phyloP scores from a whole-genome alignment of 1,140 invertebrate species.

The Hylaeus volcanicus region DNA sequence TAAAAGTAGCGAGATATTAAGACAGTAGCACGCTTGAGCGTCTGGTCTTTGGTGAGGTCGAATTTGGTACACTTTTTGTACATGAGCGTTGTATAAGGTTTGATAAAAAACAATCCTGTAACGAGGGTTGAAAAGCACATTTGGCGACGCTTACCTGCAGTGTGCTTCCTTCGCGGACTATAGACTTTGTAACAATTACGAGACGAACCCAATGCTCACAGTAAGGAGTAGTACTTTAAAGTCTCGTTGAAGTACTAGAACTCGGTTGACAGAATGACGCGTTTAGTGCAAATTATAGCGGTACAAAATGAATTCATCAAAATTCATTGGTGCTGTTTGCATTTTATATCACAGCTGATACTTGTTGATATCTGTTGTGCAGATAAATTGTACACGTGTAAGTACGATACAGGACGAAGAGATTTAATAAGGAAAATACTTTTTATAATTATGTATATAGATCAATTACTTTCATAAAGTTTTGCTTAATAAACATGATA shows the following conservation, averaged over 20 bases:
- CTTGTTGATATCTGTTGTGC: slow-evolving; percentile 1
- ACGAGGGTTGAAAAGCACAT: background rate
- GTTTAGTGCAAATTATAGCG: background rate
- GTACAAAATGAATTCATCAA: slow-evolving; percentile 1
- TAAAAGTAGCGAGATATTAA: background rate
- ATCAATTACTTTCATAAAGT: slow-evolving; percentile 56
- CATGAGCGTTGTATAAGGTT: background rate
- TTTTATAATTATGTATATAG: slow-evolving; percentile 66
- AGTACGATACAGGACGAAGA: background rate
- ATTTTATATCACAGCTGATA: background rate
- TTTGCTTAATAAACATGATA: slow-evolving; percentile 53
- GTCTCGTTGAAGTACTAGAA: slow-evolving; percentile 33
- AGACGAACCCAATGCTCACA: background rate
- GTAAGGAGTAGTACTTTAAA: slow-evolving; percentile 10
- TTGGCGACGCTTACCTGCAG: background rate
- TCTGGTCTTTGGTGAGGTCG: background rate
- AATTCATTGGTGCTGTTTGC: slow-evolving; percentile 28
- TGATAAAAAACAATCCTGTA: background rate
- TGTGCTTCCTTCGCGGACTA: background rate
- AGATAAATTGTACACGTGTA: slow-evolving; percentile 21
- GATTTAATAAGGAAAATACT: slow-evolving; percentile 42
- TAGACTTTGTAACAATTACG: background rate
- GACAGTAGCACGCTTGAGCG: background rate
- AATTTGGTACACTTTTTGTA: slow-evolving; percentile 1
- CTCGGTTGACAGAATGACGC: background rate